Conservation (phyloP, 2,797 vertebrate genomes). For the Myotis findleyi region DNA sequence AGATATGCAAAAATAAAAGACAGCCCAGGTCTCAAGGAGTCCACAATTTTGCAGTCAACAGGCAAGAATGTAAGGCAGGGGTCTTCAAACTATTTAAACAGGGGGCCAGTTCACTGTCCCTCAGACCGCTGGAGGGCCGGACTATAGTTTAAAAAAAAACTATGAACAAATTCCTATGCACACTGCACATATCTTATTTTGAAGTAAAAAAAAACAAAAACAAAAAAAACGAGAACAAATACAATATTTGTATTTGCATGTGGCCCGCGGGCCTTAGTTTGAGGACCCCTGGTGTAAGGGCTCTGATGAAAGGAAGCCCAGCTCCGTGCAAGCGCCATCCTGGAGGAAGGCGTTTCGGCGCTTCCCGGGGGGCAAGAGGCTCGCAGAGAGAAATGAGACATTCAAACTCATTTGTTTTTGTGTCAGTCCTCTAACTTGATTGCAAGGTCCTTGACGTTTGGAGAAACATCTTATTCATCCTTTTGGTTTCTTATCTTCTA, state of each 20-base stretch:
- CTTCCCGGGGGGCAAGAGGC: not conserved
- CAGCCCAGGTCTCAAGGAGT: not conserved
- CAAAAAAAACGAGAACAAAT: no score
- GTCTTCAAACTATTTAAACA: no score
- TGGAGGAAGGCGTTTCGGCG: not conserved
- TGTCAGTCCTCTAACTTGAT: not conserved
- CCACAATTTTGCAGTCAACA: not conserved
- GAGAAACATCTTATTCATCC: not conserved
- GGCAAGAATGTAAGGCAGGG: no score
- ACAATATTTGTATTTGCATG: no score
- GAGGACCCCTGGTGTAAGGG: not conserved
- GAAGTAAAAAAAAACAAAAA: no score
- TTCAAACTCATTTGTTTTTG: not conserved
- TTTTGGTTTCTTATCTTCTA: not conserved
- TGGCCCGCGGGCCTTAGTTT: no score
- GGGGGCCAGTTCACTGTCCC: no score
- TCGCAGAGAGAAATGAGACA: not conserved
- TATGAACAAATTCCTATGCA: no score
- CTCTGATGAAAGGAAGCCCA: not conserved
- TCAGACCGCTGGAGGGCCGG: no score
- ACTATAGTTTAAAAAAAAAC: no score
- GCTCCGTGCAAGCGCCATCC: not conserved
- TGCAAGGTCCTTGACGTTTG: not conserved
- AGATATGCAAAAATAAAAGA: slow-evolving; percentile 35
- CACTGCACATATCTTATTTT: no score